phyloP scores from a whole-genome alignment of 2,888 invertebrate species.

The Taphrorychus bicolor region DNA sequence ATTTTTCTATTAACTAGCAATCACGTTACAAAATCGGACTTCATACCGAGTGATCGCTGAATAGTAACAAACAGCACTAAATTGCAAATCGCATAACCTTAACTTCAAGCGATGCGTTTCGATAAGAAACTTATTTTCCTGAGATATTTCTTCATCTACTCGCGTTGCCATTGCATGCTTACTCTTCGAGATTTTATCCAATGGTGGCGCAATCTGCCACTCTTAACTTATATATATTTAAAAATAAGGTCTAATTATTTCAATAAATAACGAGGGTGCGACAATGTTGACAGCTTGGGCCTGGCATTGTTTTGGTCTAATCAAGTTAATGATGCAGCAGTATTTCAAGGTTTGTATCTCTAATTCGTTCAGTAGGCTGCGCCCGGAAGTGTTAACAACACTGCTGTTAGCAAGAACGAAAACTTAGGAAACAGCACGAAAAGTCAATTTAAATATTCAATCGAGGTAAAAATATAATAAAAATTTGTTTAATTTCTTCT shows the following conservation, averaged over 20 bases:
- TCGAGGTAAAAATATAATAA: too few relatives aligned
- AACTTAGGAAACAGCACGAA: too few relatives aligned
- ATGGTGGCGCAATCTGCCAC: neutral
- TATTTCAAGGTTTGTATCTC: neutral
- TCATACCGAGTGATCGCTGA: neutral
- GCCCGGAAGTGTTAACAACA: too few relatives aligned
- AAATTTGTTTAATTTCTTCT: neutral
- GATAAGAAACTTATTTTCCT: conserved; percentile 31
- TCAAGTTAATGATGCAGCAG: neutral
- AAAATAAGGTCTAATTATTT: too few relatives aligned
- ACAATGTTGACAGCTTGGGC: neutral
- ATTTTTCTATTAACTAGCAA: neutral
- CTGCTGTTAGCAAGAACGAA: too few relatives aligned
- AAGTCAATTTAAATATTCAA: too few relatives aligned
- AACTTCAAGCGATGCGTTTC: conserved; percentile 18
- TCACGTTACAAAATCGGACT: neutral
- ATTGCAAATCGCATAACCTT: conserved; percentile 16
- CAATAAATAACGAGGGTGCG: neutral
- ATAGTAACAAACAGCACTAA: conserved; percentile 6
- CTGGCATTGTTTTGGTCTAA: neutral
- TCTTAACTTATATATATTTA: too few relatives aligned
- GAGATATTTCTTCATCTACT: conserved; percentile 35
- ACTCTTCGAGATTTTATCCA: conserved; percentile 28
- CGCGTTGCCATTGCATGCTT: conserved; percentile 38
- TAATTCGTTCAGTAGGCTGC: too few relatives aligned